Percentiles rank a stretch among this genome's conserved stretches.
These are phyloP conservation scores for Parus major DNA, from an alignment of 2,113 vertebrate genomes.

Conservation along the genomic window DNA sequence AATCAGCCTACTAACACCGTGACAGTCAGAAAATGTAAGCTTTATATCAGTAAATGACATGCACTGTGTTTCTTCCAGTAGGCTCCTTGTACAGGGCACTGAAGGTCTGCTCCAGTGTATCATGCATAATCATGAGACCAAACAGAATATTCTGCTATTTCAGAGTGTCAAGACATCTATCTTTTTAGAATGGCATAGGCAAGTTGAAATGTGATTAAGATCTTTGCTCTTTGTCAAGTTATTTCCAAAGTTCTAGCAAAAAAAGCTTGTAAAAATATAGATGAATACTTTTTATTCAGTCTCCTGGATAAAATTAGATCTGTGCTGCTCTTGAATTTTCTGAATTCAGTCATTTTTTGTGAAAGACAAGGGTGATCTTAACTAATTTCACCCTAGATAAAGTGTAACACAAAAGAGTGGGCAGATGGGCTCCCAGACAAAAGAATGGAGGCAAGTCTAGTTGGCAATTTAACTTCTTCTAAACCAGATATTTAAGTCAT, in stretches of 20 bases:
- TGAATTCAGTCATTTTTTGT: not conserved
- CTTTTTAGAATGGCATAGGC: not conserved
- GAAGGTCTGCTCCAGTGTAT: not conserved
- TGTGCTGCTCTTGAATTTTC: not conserved
- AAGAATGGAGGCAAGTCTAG: not conserved
- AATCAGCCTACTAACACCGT: not conserved
- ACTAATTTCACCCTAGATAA: not conserved
- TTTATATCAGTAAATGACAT: not conserved
- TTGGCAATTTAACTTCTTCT: not conserved
- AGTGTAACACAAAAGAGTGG: not conserved
- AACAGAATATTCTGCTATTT: not conserved
- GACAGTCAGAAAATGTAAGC: not conserved
- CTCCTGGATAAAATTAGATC: not conserved
- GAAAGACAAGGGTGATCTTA: not conserved
- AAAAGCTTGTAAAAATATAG: not conserved
- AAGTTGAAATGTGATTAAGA: not conserved
- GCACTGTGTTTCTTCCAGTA: not conserved
- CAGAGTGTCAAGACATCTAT: not conserved
- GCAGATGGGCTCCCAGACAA: not conserved
- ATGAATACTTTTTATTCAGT: not conserved
- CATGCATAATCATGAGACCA: not conserved
- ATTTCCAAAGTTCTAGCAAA: not conserved
- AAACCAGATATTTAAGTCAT: not conserved
- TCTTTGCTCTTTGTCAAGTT: not conserved
- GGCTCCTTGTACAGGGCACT: not conserved